Base-by-base conservation (phyloP, 2,797 vertebrate species). In the Danio albolineatus region DNA sequence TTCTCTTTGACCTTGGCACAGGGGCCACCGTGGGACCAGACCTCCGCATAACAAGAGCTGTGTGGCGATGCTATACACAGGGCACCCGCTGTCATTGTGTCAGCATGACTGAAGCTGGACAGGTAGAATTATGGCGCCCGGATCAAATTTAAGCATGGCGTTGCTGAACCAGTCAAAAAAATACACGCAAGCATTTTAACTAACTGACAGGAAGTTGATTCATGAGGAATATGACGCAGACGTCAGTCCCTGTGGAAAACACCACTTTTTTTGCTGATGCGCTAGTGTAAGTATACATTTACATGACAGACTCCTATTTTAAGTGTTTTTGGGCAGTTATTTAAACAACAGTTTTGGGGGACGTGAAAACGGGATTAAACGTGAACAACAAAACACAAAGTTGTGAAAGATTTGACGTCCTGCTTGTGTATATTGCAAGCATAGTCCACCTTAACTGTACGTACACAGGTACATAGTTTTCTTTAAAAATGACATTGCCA, bases 1-100 rank as follows among this genome's bases (percentile, higher is more conserved):
- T 83, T 79, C 49, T 69, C 70, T 17, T 38, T 83, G 84, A 86
- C 83, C 78, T 86, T 84, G 66, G 70, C 46, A 57, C 46, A 73
- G 49, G 57, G 66, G 44, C 67, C 17, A 17, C 8, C 2, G 0
- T 61, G 41, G 46, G 76, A 71, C 76, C 12, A 6, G 44, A 70
- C 57, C 56, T 79, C 46, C 7, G 14, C 57, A 71, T 36, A 41
- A 39, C 13, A 76, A 70, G 28, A 14, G 43, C 62, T 65, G 19
- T 5, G 17, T 5, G 59, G 14, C 1, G 7, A 61, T n/a, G 57
- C 17, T 62, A 66, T 7, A 41, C 28, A 53, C 67, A n/a, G 53
- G 41, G 41, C 39, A 73, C 56, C 43, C 6, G 46, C 79, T 81
- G 81, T 77, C 73, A 62, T 43, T 70, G 57, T 56, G 78, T 80